These are phyloP conservation scores for Lithophane socia DNA, from an alignment of 2,888 invertebrate species.

Conservation along the genomic window DNA sequence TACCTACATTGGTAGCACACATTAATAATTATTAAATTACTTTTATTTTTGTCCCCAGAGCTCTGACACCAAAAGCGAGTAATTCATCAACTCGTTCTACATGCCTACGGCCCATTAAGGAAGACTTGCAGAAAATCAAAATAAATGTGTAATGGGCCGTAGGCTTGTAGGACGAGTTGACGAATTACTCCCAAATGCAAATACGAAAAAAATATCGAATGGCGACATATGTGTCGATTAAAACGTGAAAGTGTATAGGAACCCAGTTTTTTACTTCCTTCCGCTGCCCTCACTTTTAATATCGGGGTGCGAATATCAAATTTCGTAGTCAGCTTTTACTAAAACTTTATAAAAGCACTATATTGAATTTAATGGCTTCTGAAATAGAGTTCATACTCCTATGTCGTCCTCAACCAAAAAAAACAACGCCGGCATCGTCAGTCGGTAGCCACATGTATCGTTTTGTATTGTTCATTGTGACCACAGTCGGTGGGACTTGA, in stretches of 20 bases:
- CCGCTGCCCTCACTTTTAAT: constrained; percentile 88
- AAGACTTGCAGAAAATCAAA: no score
- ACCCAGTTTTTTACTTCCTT: constrained; percentile 89
- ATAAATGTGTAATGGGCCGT: no score
- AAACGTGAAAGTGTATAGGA: constrained; percentile 88
- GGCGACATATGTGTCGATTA: constrained; percentile 85
- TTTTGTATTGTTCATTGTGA: constrained; percentile 84
- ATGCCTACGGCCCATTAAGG: no score
- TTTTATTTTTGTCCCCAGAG: constrained; percentile 53
- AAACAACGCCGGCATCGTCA: constrained; percentile 76
- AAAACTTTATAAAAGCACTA: constrained; percentile 29
- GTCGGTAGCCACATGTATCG: constrained; percentile 89
- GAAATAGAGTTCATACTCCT: constrained; percentile 66
- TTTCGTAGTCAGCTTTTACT: constrained; percentile 76
- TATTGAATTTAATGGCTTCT: constrained; percentile 46
- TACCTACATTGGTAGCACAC: neutral
- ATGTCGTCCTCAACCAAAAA: constrained; percentile 65
- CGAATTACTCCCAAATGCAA: no score
- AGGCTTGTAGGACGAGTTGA: no score
- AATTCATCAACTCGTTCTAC: no score
- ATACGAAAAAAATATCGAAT: constrained; percentile 68
- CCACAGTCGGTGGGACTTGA: constrained; percentile 82
- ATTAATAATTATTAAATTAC: constrained; percentile 26
- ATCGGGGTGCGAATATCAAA: constrained; percentile 88
- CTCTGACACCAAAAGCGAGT: constrained; percentile 47